These are phyloP conservation scores for Chloropsis hardwickii DNA, from an alignment of 2,113 vertebrate genomes.

Conservation along the genomic window DNA sequence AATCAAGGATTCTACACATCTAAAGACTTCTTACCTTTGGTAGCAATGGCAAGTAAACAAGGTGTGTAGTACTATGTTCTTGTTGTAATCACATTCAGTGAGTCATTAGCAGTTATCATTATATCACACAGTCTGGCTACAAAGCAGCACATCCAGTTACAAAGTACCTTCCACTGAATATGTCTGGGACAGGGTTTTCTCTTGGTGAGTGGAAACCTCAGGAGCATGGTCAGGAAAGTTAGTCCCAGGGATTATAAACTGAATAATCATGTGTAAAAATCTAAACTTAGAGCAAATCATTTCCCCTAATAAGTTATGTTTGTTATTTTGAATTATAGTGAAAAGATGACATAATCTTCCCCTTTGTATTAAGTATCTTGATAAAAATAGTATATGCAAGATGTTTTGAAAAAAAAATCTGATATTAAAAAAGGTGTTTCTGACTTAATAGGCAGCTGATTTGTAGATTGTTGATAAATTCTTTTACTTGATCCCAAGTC, in stretches of 20 bases:
- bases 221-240: neutral
- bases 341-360: neutral
- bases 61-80: slow-evolving; percentile 62
- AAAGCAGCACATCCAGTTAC: neutral
- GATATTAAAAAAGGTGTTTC: neutral
- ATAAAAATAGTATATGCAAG: neutral
- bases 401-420: neutral
- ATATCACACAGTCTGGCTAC: neutral
- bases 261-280: neutral
- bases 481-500: neutral
- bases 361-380: neutral
- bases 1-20: slow-evolving; percentile 90
- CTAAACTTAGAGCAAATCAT: neutral
- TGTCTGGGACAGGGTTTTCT: neutral
- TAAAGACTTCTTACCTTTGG: slow-evolving; percentile 89
- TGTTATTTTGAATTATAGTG: neutral
- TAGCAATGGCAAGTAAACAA: slow-evolving; percentile 88
- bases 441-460: neutral
- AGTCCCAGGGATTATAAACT: neutral
- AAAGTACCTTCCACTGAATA: neutral
- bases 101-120: neutral
- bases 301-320: neutral
- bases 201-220: neutral
- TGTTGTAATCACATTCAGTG: neutral
- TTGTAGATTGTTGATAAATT: neutral